These are phyloP conservation scores for Andrena bucephala DNA, from an alignment of 2,888 invertebrate genomes.

Conservation along the genomic window DNA sequence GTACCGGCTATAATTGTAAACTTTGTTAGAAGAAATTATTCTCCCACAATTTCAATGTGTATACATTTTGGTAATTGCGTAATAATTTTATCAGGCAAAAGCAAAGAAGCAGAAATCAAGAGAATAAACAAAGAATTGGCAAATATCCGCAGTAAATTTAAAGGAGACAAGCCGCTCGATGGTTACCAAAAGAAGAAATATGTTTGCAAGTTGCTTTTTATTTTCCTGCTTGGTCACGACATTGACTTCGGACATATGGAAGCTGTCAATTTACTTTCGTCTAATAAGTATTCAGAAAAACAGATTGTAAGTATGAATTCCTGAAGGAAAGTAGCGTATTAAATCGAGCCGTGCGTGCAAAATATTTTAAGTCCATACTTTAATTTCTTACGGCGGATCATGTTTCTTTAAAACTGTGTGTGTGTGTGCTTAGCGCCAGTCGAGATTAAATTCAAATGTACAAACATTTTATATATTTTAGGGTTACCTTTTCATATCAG, in stretches of 20 bases:
- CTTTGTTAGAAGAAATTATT: neutral
- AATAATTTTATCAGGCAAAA: conserved; percentile 90
- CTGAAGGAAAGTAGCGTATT: neutral
- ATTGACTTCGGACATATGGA: conserved; percentile 99
- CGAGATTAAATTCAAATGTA: neutral
- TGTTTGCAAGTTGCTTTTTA: conserved; percentile 99
- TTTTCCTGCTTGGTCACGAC: conserved; percentile 99
- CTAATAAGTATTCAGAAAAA: conserved; percentile 99
- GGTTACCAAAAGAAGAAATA: conserved; percentile 99
- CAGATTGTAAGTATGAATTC: conserved; percentile 92
- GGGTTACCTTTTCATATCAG: conserved; percentile 99
- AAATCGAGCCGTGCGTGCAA: neutral
- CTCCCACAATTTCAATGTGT: neutral
- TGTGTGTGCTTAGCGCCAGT: neutral
- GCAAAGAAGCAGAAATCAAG: conserved; percentile 99
- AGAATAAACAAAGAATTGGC: conserved; percentile 99
- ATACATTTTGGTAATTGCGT: neutral
- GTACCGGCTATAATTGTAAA: neutral
- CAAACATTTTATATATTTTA: conserved; percentile 81
- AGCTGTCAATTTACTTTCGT: conserved; percentile 99
- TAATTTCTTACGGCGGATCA: no score
- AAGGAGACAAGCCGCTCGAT: conserved; percentile 99
- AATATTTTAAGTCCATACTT: neutral
- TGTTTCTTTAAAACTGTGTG: neutral
- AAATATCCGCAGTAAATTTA: conserved; percentile 99